Base-by-base conservation (phyloP, 1,140 invertebrate genomes). In the Battus philenor region DNA sequence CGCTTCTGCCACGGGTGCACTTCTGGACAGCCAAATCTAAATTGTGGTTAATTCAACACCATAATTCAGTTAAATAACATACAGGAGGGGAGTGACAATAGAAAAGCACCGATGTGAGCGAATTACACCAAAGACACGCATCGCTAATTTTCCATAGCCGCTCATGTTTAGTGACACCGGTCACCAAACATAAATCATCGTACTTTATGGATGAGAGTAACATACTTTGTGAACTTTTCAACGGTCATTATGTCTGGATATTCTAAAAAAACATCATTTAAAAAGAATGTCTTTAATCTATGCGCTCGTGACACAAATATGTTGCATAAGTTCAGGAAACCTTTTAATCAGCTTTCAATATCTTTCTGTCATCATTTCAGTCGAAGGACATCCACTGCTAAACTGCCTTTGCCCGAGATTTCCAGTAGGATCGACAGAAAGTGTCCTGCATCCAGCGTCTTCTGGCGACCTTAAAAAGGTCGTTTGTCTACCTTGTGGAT, bases 41-140 rank as follows among this genome's bases (percentile, higher is more conserved):
- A 78, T 77, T 77, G 75, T 77, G 72, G 54, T 53, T 66, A 79
- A 68, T 70, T 69, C 64, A 65, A 79, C 64, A 59, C 63, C 64
- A 84, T 80, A 84, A 78, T 75, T 81, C 70, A 79, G 80, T 81
- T 84, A 81, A 84, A 84, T 79, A 68, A 80, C 75, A 73, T 84
- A 59, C 55, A 73, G 71, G 57, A 75, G 75, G 79, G 80, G 71
- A 76, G 36, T 64, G 50, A 84, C 80, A 84, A 84, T 78, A 57
- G 69, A 67, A 71, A 70, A 76, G 63, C 66, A 77, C 61, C 59
- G 69, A 73, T 79, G 76, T 79, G 69, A 71, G 70, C 77, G 73
- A 79, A 79, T 83, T 76, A 83, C 69, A 78, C 75, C 73, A 73
- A 67, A 62, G 75, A 34, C 44, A 79, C 73, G 77, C 71, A 62